phyloP scores from a whole-genome alignment of 2,888 invertebrate species.

The Ochlodes sylvanus region DNA sequence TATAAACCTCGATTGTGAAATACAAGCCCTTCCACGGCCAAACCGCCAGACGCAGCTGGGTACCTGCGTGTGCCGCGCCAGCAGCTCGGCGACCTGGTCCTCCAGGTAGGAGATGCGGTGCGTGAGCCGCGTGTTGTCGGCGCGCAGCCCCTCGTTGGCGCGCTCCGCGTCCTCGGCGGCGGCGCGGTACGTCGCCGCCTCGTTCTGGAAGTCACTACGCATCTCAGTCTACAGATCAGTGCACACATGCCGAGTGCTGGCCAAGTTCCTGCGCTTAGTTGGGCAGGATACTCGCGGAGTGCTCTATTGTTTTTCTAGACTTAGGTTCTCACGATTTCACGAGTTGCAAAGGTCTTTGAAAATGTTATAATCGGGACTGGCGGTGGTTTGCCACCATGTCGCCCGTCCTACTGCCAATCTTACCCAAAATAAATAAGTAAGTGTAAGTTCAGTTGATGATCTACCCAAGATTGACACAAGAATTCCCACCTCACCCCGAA shows the following conservation, averaged over 20 bases:
- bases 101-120: constrained; percentile 96
- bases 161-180: constrained; percentile 87
- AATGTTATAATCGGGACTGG: too few species aligned
- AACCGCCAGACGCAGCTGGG: background rate
- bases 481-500: too few species aligned
- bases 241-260: background rate
- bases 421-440: too few species aligned
- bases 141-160: constrained; percentile 87
- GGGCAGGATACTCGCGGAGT: too few species aligned
- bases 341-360: too few species aligned
- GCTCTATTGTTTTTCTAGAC: too few species aligned
- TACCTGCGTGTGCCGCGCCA: constrained; percentile 75
- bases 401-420: too few species aligned
- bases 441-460: too few species aligned
- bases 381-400: too few species aligned
- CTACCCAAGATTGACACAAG: too few species aligned
- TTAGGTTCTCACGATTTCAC: too few species aligned
- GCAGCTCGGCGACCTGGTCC: constrained; percentile 90
- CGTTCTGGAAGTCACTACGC: constrained; percentile 60
- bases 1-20: background rate
- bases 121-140: constrained; percentile 93
- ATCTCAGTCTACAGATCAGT: background rate
- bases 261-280: background rate
- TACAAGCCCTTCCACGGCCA: background rate
- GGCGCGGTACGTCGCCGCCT: constrained; percentile 81